Base-by-base conservation (phyloP, 2,888 invertebrate genomes). In the Morpho helenor region DNA sequence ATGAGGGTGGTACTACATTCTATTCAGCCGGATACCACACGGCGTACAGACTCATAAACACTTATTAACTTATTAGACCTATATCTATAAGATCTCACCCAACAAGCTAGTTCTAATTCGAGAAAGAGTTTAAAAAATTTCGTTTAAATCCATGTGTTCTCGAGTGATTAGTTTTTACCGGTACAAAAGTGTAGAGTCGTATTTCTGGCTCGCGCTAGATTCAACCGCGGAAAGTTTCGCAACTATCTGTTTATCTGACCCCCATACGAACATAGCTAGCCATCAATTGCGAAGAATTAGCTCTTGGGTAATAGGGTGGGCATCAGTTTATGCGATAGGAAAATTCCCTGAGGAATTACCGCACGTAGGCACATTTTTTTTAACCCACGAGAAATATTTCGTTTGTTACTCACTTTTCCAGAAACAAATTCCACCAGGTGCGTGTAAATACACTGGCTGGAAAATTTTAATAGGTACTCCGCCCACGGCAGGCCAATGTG, bases 341-440 rank as follows among this genome's bases (percentile, higher is more conserved):
- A 71, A 68, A 68, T 66, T 62, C 66, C 69, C 64, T 46, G 41
- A 46, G 48, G 60, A 51, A 59, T 45, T 53, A 60, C 60, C 55
- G 63, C 59, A 65, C 65, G 64, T 61, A 66, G 68, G 65, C 67
- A 49, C 65, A 68, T 68, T 69, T 68, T 16, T 60, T 66, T 61
- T 54, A 71, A 65, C 67, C 64, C 68, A 71, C 66, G 66, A 61
- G 56, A 64, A 67, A 86, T 86, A 76, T 76, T 76, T 79, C 56
- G 62, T 67, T 68, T 79, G 70, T 85, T 84, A 84, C 80, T 86
- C 85, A 86, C 75, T 77, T 72, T 60, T 78, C 80, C 87, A 84
- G 84, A 84, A 74, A 67, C 80, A 65, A 77, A 85, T 85, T 84
- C 84, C 80, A 73, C 74, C 73, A 73, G 74, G 74, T 76, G 80